These are phyloP conservation scores for Acanthosepion pharaonis DNA, from an alignment of 2,888 invertebrate species.

Conservation along the genomic window DNA sequence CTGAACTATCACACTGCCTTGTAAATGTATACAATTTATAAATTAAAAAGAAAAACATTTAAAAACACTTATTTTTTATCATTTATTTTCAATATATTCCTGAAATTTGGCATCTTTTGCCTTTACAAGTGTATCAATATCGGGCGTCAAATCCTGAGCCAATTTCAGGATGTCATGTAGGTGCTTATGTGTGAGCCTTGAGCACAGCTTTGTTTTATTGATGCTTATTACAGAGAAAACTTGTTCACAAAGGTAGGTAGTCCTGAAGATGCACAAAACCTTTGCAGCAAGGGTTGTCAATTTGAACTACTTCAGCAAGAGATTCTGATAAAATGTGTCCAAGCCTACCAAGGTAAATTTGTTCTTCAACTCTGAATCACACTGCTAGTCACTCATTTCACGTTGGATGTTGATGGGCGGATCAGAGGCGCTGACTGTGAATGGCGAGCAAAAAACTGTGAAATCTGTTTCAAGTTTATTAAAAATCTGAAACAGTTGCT, in stretches of 20 bases:
- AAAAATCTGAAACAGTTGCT: background rate
- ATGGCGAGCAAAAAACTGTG: background rate
- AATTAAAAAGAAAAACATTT: constrained; percentile 35
- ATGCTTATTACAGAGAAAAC: no score
- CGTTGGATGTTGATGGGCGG: no score
- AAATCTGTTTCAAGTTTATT: background rate
- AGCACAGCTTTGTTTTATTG: no score
- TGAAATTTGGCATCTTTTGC: background rate
- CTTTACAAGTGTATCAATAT: background rate
- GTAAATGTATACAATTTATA: constrained; percentile 34
- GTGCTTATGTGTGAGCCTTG: background rate
- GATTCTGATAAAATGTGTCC: no score
- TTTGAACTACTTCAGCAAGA: no score
- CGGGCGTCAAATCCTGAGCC: background rate
- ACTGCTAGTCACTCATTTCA: no score
- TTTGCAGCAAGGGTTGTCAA: no score
- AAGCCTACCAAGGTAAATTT: no score
- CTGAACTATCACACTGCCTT: background rate
- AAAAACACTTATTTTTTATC: background rate
- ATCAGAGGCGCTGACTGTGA: background rate
- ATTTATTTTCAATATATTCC: background rate
- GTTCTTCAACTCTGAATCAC: no score
- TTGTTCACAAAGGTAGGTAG: background rate
- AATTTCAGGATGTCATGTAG: background rate
- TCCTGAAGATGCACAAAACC: no score